phyloP scores from a whole-genome alignment of 1,140 invertebrate genomes.

The Neodiprion virginianus region DNA sequence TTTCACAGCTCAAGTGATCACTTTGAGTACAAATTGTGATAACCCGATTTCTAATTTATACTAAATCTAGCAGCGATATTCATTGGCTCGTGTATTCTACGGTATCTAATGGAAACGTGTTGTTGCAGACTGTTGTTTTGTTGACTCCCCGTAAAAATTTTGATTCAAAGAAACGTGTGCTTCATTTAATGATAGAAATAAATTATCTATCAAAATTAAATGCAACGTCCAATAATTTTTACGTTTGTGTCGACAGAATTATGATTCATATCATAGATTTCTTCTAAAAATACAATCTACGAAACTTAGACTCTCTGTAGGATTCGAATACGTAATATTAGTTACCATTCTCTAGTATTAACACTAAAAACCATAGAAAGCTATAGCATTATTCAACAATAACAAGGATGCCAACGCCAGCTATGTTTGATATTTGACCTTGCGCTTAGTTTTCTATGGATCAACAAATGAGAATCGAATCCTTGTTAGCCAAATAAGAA shows the following conservation, averaged over 20 bases:
- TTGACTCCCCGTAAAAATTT: too few species aligned
- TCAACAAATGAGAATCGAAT: slow-evolving; percentile 37
- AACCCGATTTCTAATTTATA: background rate
- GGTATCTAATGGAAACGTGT: background rate
- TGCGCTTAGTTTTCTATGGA: slow-evolving; percentile 51
- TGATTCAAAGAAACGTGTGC: too few species aligned
- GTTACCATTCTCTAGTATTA: slow-evolving; percentile 23
- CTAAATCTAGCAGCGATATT: background rate
- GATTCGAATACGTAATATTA: slow-evolving; percentile 2
- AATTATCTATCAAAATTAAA: background rate
- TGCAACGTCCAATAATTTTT: slow-evolving; percentile 3
- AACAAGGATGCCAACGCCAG: slow-evolving; percentile 42
- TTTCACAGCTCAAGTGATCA: too few species aligned
- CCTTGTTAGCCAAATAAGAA: slow-evolving; percentile 38
- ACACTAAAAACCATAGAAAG: slow-evolving; percentile 25
- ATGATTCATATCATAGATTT: background rate
- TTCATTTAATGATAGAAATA: background rate
- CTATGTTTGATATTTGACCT: slow-evolving; percentile 49
- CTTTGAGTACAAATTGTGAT: background rate
- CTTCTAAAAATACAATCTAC: background rate
- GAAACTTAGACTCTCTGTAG: slow-evolving; percentile 1
- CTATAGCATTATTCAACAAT: slow-evolving; percentile 37
- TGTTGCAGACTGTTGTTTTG: too few species aligned
- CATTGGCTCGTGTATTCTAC: background rate
- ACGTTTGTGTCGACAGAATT: background rate